Evolutionary conservation across 1,140 invertebrate genomes (phyloP).

Genomic region (Diplogasteroides magnus): DNA sequence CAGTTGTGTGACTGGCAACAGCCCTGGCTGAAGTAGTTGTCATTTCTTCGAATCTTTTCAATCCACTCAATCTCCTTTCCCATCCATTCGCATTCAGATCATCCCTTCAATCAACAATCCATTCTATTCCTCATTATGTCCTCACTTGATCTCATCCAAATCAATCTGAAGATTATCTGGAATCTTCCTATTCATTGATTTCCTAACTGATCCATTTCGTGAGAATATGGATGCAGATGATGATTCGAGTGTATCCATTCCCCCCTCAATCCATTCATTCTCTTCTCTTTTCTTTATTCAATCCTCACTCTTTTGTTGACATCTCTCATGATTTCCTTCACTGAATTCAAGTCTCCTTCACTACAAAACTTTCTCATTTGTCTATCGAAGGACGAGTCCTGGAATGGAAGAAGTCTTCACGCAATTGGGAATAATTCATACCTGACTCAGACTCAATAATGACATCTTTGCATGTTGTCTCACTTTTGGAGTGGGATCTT

Average conservation of each 20-base stretch:
- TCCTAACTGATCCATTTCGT: slow-evolving; percentile 19
- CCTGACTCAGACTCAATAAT: slow-evolving; percentile 12
- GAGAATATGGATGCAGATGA: slow-evolving; percentile 18
- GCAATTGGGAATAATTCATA: no score
- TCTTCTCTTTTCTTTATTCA: background rate
- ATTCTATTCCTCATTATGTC: background rate
- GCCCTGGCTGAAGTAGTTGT: slow-evolving; percentile 3
- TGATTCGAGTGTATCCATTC: slow-evolving; percentile 23
- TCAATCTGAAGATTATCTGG: slow-evolving; percentile 24
- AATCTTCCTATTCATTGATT: slow-evolving; percentile 23
- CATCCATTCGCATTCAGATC: slow-evolving; percentile 7
- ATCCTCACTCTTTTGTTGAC: slow-evolving; percentile 21
- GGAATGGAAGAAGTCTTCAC: background rate
- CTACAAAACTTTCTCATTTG: slow-evolving; percentile 24
- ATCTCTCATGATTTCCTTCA: slow-evolving; percentile 21
- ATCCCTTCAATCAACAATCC: background rate
- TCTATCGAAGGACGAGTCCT: slow-evolving; percentile 24
- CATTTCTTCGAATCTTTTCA: slow-evolving; percentile 29
- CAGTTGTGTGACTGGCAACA: slow-evolving; percentile 20
- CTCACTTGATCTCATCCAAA: slow-evolving; percentile 17
- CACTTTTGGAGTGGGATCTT: slow-evolving; percentile 26
- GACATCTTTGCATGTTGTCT: slow-evolving; percentile 18
- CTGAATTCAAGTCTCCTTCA: slow-evolving; percentile 11
- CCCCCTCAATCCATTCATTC: slow-evolving; percentile 10
- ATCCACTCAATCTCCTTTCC: slow-evolving; percentile 18